Percentiles rank a stretch among this genome's conserved stretches.
Conservation (phyloP, 2,113 vertebrate species). For the Choloepus hoffmanni region DNA sequence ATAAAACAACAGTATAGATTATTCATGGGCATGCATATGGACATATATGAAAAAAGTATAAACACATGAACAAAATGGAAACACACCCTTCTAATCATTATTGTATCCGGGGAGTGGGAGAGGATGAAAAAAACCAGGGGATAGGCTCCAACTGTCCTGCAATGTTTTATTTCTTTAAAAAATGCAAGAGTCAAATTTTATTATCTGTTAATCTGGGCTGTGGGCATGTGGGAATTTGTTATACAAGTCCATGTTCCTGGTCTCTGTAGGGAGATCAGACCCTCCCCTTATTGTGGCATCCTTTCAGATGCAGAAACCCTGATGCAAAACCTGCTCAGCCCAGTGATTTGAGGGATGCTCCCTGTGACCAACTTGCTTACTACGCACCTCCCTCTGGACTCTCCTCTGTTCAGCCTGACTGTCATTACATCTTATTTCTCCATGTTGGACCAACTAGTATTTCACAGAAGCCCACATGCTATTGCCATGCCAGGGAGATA, state of each 20-base stretch:
- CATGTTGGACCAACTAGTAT: neutral
- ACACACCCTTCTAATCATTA: neutral
- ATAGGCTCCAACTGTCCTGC: neutral
- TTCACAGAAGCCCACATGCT: neutral
- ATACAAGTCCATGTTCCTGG: neutral
- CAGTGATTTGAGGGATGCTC: too few relatives aligned
- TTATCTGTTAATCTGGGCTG: neutral
- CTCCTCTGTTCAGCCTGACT: neutral
- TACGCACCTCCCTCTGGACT: too few relatives aligned
- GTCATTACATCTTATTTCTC: neutral
- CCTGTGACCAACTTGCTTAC: neutral
- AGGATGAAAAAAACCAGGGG: neutral
- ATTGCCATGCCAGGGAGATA: neutral
- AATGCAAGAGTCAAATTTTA: neutral
- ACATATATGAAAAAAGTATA: neutral
- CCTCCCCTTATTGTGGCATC: neutral
- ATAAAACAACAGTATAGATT: neutral
- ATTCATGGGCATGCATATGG: neutral
- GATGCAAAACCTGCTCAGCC: neutral
- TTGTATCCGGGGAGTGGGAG: neutral
- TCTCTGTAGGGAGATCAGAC: neutral
- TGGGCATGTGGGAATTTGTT: neutral
- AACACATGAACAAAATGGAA: neutral
- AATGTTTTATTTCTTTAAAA: neutral
- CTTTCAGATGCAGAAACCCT: neutral